Evolutionary conservation across 2,113 vertebrate species (phyloP).

Genomic region (Arvicanthis niloticus): DNA sequence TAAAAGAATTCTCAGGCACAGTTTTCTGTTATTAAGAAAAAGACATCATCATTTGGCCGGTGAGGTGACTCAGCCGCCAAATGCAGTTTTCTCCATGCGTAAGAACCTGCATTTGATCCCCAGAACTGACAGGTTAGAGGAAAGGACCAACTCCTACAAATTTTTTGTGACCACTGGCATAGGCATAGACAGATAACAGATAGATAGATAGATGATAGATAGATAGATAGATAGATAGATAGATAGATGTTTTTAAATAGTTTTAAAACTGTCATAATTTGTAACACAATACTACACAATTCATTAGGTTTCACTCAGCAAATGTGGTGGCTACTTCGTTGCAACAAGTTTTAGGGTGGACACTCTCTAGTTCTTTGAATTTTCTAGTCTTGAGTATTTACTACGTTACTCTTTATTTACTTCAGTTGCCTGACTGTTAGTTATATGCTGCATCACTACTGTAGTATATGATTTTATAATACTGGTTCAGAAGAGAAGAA

Average conservation of each 20-base stretch:
- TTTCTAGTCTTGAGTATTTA: not conserved
- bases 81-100: no score
- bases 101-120: no score
- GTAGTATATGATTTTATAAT: not conserved
- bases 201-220: no score
- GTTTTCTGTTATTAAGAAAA: not conserved
- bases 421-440: not conserved
- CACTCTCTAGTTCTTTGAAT: not conserved
- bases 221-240: no score
- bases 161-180: no score
- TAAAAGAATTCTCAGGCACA: not conserved
- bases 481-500: not conserved
- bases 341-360: not conserved
- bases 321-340: not conserved
- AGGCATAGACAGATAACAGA: no score
- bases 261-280: no score
- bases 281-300: no score
- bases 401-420: not conserved
- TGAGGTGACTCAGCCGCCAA: no score
- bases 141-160: no score
- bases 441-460: not conserved
- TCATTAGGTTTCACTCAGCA: not conserved
- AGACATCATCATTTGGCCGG: not conserved
- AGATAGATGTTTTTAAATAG: no score
- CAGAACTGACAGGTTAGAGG: no score